Evolutionary conservation across 1,140 invertebrate species (phyloP).

Genomic region (Zaprionus tsacasi): DNA sequence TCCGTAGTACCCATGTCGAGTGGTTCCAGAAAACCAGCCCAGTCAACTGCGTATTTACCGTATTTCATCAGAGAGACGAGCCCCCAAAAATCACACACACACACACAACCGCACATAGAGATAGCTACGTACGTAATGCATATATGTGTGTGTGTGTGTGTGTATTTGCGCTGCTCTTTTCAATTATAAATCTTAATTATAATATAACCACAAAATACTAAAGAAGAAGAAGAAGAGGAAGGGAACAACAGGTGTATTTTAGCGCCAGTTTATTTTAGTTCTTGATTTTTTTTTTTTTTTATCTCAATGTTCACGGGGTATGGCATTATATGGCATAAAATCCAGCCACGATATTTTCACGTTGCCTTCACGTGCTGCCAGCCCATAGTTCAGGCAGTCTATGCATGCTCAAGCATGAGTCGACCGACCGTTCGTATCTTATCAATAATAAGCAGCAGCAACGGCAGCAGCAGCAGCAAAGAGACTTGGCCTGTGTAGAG

Average conservation of each 20-base stretch:
- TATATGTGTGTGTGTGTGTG: neutral
- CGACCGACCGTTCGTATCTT: constrained; percentile 42
- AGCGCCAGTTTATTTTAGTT: constrained; percentile 2
- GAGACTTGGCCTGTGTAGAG: neutral
- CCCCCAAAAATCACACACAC: constrained; percentile 60
- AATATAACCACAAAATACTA: constrained; percentile 35
- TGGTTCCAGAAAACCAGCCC: constrained; percentile 21
- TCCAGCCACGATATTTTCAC: constrained; percentile 56
- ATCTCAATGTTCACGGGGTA: constrained; percentile 19
- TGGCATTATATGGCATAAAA: constrained; percentile 29
- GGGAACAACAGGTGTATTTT: neutral
- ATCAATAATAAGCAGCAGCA: constrained; percentile 17
- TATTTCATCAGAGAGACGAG: constrained; percentile 78
- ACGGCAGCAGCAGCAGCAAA: constrained; percentile 4
- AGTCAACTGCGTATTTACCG: constrained; percentile 29
- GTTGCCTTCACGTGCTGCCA: constrained; percentile 56
- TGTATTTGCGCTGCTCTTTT: neutral
- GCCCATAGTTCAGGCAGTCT: constrained; percentile 44
- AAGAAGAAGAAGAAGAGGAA: neutral
- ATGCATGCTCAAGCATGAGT: constrained; percentile 58
- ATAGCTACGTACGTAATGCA: neutral
- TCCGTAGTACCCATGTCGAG: constrained; percentile 11
- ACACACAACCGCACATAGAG: neutral
- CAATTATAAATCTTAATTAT: constrained; percentile 17
- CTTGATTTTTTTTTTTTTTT: neutral